Evolutionary conservation across 2,888 invertebrate genomes (phyloP).

Genomic region (Sarcophaga rosellei): DNA sequence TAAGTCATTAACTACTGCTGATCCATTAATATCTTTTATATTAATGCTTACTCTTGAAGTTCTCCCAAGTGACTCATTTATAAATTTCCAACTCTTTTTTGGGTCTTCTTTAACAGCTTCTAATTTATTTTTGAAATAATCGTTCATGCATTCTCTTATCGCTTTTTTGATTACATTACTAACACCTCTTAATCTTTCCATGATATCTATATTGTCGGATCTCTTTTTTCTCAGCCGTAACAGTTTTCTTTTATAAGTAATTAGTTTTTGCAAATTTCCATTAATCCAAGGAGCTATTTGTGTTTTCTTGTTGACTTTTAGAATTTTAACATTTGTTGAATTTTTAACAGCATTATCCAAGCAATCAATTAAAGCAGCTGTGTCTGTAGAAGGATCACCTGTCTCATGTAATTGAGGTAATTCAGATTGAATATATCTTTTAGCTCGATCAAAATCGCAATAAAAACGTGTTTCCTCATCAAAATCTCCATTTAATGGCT

Average conservation of each 20-base stretch:
- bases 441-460: background rate
- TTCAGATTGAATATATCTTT: too few relatives aligned
- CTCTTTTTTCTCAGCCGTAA: conserved; percentile 9
- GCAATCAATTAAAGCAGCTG: background rate
- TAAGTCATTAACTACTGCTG: background rate
- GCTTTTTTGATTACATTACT: background rate
- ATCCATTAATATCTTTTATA: background rate
- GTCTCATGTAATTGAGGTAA: too few relatives aligned
- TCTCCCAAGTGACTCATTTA: conserved; percentile 9
- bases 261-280: background rate
- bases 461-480: background rate
- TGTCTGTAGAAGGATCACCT: background rate
- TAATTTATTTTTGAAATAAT: background rate
- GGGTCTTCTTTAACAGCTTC: background rate
- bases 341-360: background rate
- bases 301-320: background rate
- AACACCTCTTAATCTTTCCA: background rate
- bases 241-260: conserved; percentile 5
- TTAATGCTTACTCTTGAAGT: background rate
- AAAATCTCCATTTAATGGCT: background rate
- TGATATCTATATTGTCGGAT: background rate
- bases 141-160: background rate
- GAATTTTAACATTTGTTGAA: background rate
- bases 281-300: background rate
- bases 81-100: background rate